A percentile compares a stretch with the other conserved stretches of the same genome.
Evolutionary conservation across 1,140 invertebrate species (phyloP).

Genomic region (Tribolium madens): DNA sequence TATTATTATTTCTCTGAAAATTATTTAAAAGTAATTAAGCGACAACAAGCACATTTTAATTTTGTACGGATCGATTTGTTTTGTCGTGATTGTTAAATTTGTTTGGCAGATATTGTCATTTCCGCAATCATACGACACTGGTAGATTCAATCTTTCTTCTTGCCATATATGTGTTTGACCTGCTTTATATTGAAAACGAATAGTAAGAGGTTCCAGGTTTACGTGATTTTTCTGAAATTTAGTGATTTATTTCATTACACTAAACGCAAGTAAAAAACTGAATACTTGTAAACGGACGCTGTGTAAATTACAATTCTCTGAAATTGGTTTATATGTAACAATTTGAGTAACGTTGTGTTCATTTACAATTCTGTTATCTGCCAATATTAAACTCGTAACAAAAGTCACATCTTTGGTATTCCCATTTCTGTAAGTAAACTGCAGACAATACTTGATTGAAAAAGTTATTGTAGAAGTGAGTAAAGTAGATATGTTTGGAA

Average conservation of each 20-base stretch:
- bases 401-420: constrained; percentile 3
- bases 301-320: background rate
- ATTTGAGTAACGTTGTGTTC: background rate
- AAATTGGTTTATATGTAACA: background rate
- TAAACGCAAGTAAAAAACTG: background rate
- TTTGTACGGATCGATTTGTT: background rate
- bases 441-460: constrained; percentile 43
- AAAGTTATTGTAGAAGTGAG: background rate
- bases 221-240: background rate
- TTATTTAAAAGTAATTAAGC: background rate
- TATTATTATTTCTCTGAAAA: constrained; percentile 37
- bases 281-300: background rate
- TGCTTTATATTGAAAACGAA: background rate
- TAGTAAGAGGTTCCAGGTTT: background rate
- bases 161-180: background rate
- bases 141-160: constrained; percentile 20
- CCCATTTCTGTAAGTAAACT: constrained; percentile 28
- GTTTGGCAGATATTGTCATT: constrained; percentile 49
- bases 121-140: constrained; percentile 47
- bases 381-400: constrained; percentile 5
- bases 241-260: background rate
- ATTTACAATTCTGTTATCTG: background rate
- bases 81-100: constrained; percentile 9
- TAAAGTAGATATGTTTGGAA: constrained; percentile 51
- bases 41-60: background rate